phyloP scores from a whole-genome alignment of 2,797 vertebrate genomes.

The Chelonia mydas region DNA sequence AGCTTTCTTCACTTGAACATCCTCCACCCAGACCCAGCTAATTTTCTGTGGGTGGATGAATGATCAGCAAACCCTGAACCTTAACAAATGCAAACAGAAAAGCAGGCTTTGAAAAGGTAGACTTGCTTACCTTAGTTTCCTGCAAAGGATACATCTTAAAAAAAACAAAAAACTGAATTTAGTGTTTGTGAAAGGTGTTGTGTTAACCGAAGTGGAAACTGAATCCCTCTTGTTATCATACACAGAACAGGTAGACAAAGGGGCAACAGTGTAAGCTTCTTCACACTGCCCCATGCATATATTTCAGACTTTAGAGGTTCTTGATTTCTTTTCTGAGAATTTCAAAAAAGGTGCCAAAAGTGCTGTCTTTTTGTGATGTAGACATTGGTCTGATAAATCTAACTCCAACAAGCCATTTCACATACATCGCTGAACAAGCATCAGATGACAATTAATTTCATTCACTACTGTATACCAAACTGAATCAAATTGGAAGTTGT shows the following conservation, averaged over 20 bases:
- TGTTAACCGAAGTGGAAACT: background rate
- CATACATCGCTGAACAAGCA: background rate
- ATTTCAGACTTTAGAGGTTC: background rate
- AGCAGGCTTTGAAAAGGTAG: slow-evolving; percentile 27
- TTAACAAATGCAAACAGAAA: slow-evolving; percentile 22
- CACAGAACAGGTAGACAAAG: background rate
- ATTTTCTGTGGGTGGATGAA: slow-evolving; percentile 37
- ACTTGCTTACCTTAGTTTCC: background rate
- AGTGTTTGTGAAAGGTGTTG: background rate
- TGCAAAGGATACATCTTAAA: background rate
- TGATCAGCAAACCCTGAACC: slow-evolving; percentile 22
- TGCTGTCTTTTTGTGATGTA: background rate
- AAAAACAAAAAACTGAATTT: background rate
- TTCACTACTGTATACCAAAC: background rate
- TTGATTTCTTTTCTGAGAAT: background rate
- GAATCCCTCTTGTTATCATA: background rate
- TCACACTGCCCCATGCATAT: background rate
- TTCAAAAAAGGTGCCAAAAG: background rate
- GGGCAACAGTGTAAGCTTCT: background rate
- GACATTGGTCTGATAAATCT: background rate
- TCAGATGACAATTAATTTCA: background rate
- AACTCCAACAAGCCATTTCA: background rate
- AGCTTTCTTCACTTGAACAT: background rate
- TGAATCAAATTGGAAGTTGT: background rate
- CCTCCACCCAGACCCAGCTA: background rate